Base-by-base conservation (phyloP, 2,888 invertebrate genomes). In the Thecocarcelia acutangulata region DNA sequence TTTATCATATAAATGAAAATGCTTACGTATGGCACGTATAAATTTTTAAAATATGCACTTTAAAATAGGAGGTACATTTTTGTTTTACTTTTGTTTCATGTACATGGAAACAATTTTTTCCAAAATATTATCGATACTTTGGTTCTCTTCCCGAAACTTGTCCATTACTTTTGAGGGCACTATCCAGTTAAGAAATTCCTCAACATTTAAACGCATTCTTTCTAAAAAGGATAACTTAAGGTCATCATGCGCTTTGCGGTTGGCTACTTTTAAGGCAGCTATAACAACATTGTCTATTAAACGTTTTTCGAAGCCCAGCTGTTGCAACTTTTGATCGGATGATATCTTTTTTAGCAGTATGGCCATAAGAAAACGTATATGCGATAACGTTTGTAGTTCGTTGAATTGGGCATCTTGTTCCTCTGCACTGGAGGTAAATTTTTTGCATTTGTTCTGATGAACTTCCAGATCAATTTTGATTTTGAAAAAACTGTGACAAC, bases 301-400 rank as follows among this genome's bases (percentile, higher is more conserved):
- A 46, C 91, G 90, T 86, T 92, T 93, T 77, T 95, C 95, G 91
- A 94, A 94, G 86, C 97, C 96, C 87, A 97, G 91, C 86, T 94
- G 94, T 82, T 94, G 94, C 56, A 97, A 92, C 86, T 94, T 93
- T 85, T 95, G 94, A 84, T 94, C 94, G n/a, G 94, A 94, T 17
- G 96, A 96, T 84, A 97, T 96, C 90, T 95, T 95, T 86, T 96
- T 96, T 68, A 97, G 91, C 50, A 97, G 92, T 52, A 96, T 94
- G 1, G 96, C 97, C 84, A 97, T 92, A 46, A 96, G 92, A 84
- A 96, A 93, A 76, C 97, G 93, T 93, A 97, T 94, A 85, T 94
- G 94, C 69, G 95, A 94, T 40, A 96, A 91, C 0, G 93, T 92
- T 93, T 95, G 85, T 3, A 79, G 50, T 61, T 90, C 87, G 58